Conservation (phyloP, 2,888 invertebrate genomes). For the Venusia cambrica region DNA sequence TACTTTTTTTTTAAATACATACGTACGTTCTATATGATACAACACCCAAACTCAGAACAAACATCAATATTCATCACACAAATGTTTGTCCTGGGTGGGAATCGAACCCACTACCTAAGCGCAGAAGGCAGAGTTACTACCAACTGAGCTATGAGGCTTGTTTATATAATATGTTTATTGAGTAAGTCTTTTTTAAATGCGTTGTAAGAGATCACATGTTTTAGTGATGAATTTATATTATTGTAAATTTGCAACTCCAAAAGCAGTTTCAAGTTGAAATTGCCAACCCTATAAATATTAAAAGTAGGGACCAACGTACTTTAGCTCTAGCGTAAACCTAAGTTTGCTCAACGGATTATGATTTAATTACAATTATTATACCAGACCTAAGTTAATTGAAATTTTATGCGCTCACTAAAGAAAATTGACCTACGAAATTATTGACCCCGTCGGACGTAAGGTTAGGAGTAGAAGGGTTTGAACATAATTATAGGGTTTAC, state of each 20-base stretch:
- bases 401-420: conserved; percentile 58
- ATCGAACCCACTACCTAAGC: no score
- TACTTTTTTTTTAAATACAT: no score
- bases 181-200: no score
- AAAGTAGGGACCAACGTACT: no score
- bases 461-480: conserved; percentile 41
- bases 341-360: conserved; percentile 56
- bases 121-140: no score
- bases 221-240: conserved; percentile 9
- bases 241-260: neutral
- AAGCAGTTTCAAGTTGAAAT: no score
- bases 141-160: no score
- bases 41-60: no score
- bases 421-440: conserved; percentile 56
- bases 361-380: conserved; percentile 76
- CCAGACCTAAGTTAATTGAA: conserved; percentile 65
- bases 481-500: conserved; percentile 39
- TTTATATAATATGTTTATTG: no score
- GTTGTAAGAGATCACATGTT: conserved; percentile 7
- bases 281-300: conserved; percentile 61
- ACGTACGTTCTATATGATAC: no score
- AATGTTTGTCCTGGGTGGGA: no score
- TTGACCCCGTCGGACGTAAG: conserved; percentile 51
- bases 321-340: conserved; percentile 46
- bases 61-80: no score